Conservation (phyloP, 2,797 vertebrate species). For the Notolabrus celidotus region DNA sequence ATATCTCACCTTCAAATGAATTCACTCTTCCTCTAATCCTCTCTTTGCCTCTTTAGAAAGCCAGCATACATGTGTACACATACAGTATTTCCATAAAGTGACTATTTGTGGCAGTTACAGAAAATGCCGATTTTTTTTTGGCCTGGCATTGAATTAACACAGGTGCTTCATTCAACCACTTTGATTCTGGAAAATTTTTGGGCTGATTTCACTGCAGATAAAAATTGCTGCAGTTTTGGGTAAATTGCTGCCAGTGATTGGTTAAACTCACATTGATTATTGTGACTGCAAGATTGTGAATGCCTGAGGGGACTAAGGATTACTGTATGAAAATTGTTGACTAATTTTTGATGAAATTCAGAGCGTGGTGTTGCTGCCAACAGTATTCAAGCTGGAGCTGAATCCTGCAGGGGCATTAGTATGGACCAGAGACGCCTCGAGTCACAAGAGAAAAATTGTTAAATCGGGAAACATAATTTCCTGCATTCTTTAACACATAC, state of each 20-base stretch:
- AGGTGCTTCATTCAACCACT: neutral
- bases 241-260: slow-evolving; percentile 19
- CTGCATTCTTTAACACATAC: slow-evolving; percentile 12
- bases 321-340: slow-evolving; percentile 21
- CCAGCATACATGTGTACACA: no score
- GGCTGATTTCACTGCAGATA: slow-evolving; percentile 4
- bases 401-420: slow-evolving; percentile 26
- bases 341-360: slow-evolving; percentile 29
- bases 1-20: no score
- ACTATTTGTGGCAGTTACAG: slow-evolving; percentile 4
- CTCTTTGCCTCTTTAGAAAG: no score
- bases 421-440: slow-evolving; percentile 30
- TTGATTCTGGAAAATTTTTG: neutral
- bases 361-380: slow-evolving; percentile 19
- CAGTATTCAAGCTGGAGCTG: slow-evolving; percentile 14
- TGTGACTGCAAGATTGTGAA: slow-evolving; percentile 8
- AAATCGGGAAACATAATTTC: slow-evolving; percentile 32
- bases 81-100: neutral
- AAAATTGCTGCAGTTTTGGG: slow-evolving; percentile 1
- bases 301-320: slow-evolving; percentile 11
- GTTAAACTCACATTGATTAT: slow-evolving; percentile 14
- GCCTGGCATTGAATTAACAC: neutral
- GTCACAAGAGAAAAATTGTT: slow-evolving; percentile 25
- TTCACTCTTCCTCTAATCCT: no score
- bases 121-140: no score